Base-by-base conservation (phyloP, 2,113 vertebrate genomes). In the Cololabis saira region DNA sequence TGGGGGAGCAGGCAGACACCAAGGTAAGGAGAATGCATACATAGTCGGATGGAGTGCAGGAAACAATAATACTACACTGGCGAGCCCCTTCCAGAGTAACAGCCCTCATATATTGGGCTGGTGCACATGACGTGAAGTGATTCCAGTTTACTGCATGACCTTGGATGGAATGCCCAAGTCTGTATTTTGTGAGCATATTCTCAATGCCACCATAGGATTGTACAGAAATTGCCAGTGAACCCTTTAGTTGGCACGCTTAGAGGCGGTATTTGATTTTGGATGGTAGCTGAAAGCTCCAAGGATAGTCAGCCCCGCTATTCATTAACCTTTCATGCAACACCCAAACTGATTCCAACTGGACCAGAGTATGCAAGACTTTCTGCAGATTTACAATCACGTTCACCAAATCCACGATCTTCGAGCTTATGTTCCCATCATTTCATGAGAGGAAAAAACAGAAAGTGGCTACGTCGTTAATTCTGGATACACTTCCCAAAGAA, bases 221-320 rank as follows among this genome's bases (percentile, higher is more conserved):
- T 21, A 60, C 42, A 83, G 48, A 71, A 70, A 61, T 37, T 62
- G 41, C 22, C 17, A 52, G 65, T 75, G 53, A 62, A 71, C 49
- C 49, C 69, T 71, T 30, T 80, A 75, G 73, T 70, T 71, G 74
- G 76, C 78, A 52, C 71, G 71, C 44, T 73, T 60, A 61, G 59
- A 75, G 75, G 74, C 54, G 52, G 55, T 85, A 85, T 90, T 89
- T 83, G 86, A 87, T 89, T 60, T 41, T 74, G 66, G 47, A 61
- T 50, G 67, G 45, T 63, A 64, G 86, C 81, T 84, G 76, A 84
- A 90, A 88, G 51, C 67, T 66, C 66, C 68, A 4, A 17, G 49
- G 41, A 48, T 51, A 66, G 82, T 82, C 72, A 5, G 2, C 5
- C 5, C 24, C 2, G 24, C 24, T 27, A 27, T 27, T 27, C 24